These are phyloP conservation scores for Microdon myrmicae DNA, from an alignment of 2,888 invertebrate species.

Conservation along the genomic window DNA sequence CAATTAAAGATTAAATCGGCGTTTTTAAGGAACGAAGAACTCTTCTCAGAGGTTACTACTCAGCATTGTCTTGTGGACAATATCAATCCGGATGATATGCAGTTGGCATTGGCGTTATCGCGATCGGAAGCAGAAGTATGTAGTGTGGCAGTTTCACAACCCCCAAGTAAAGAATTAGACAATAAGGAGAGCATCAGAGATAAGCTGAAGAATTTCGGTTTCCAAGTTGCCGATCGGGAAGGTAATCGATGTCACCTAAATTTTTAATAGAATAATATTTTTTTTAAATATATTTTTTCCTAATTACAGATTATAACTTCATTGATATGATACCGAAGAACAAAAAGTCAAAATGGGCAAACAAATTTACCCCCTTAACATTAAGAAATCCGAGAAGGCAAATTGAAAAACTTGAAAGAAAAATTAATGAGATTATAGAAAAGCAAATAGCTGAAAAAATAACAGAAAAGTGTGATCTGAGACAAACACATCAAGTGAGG, in stretches of 20 bases:
- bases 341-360: conserved; percentile 62
- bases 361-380: conserved; percentile 64
- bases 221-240: conserved; percentile 62
- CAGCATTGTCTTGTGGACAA: conserved; percentile 67
- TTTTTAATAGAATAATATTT: background rate
- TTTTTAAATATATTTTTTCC: background rate
- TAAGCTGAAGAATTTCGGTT: conserved; percentile 74
- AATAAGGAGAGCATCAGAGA: conserved; percentile 63
- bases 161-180: conserved; percentile 51
- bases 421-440: conserved; percentile 56
- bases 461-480: conserved; percentile 8
- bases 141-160: conserved; percentile 41
- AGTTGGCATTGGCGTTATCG: conserved; percentile 75
- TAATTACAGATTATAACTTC: conserved; percentile 58
- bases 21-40: conserved; percentile 61
- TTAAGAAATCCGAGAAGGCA: conserved; percentile 59
- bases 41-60: conserved; percentile 62
- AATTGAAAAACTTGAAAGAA: conserved; percentile 55
- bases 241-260: conserved; percentile 54
- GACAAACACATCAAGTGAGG: background rate
- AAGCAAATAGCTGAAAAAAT: conserved; percentile 52
- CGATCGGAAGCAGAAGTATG: conserved; percentile 68
- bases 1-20: conserved; percentile 62
- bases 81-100: conserved; percentile 74
- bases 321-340: conserved; percentile 55